phyloP scores from a whole-genome alignment of 2,888 invertebrate genomes.

The Carterocephalus palaemon region DNA sequence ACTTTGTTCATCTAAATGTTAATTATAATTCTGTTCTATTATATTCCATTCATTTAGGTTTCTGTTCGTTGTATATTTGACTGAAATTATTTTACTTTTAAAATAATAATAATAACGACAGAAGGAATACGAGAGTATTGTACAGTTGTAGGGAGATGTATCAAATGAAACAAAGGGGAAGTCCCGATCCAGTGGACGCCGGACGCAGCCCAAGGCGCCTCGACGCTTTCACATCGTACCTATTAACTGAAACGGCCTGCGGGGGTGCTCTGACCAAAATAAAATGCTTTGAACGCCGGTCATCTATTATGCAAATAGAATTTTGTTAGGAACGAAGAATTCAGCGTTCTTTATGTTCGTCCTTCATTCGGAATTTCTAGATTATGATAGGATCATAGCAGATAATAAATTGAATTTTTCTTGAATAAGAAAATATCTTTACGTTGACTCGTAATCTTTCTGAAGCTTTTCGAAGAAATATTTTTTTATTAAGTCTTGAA shows the following conservation, averaged over 20 bases:
- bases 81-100: no score
- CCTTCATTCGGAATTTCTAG: not conserved
- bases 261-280: constrained; percentile 19
- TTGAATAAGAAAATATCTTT: no score
- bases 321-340: constrained; percentile 14
- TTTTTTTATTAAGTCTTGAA: no score
- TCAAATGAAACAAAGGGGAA: constrained; percentile 16
- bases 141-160: not conserved
- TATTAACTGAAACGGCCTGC: constrained; percentile 20
- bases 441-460: no score
- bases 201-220: constrained; percentile 14
- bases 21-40: no score
- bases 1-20: no score
- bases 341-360: constrained; percentile 3
- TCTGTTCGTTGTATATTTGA: no score
- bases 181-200: constrained; percentile 5
- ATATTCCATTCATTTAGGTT: no score
- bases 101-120: no score
- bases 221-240: constrained; percentile 19
- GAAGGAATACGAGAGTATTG: not conserved
- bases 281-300: constrained; percentile 23
- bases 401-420: no score
- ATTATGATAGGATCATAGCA: no score
- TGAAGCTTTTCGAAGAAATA: no score
- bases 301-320: constrained; percentile 25